These are phyloP conservation scores for Dryobota labecula DNA, from an alignment of 2,888 invertebrate genomes.

Conservation along the genomic window DNA sequence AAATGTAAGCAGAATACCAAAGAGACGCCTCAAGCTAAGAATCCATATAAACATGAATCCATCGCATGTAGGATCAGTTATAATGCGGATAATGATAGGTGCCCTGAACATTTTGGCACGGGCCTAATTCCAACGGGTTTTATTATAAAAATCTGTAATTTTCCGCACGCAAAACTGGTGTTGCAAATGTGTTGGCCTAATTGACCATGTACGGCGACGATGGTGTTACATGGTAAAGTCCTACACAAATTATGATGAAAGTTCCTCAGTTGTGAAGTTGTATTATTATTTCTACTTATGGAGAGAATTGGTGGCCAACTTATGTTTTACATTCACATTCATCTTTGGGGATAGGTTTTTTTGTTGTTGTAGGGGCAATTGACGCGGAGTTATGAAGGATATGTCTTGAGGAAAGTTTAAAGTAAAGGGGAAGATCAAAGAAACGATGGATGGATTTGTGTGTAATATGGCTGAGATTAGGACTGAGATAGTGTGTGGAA, in stretches of 20 bases:
- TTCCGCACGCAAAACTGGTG: constrained; percentile 74
- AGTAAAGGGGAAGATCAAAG: background rate
- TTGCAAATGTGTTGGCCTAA: constrained; percentile 61
- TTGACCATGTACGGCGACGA: constrained; percentile 61
- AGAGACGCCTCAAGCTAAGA: constrained; percentile 49
- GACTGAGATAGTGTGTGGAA: background rate
- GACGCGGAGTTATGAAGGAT: background rate
- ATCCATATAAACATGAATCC: constrained; percentile 29
- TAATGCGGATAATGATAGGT: constrained; percentile 68
- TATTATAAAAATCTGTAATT: constrained; percentile 71
- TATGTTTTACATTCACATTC: background rate
- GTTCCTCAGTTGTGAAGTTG: constrained; percentile 42
- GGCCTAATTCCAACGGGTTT: constrained; percentile 65
- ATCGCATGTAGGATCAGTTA: constrained; percentile 64
- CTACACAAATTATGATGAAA: constrained; percentile 62
- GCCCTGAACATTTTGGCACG: constrained; percentile 72
- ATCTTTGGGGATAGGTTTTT: background rate
- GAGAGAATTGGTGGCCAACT: background rate
- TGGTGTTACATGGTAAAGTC: constrained; percentile 62
- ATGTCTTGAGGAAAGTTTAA: background rate
- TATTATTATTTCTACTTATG: constrained; percentile 18
- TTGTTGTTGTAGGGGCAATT: background rate
- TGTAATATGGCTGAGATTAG: background rate
- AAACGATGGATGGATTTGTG: background rate
- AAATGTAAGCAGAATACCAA: constrained; percentile 51